Evolutionary conservation across 1,140 invertebrate species (phyloP), one percentile per base, ranked within the genome.

Genomic region (Coboldia fuscipes): DNA sequence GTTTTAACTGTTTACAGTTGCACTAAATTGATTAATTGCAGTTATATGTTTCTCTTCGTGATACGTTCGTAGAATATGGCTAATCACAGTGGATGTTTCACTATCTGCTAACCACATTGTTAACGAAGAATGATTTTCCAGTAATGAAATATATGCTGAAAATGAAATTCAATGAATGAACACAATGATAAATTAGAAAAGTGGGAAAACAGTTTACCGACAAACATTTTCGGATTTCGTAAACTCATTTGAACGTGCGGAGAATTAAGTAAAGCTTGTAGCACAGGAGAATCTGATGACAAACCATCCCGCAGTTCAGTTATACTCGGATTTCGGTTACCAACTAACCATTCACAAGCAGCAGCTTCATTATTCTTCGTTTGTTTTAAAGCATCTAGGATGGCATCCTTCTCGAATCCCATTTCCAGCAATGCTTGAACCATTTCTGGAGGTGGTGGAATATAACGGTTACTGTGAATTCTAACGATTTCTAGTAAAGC

Each of bases 21-120:
- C n/a, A 7, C 53, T 51, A 45, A 55, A 49, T 46, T 47, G 47
- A 50, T 45, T 50, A 39, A 55, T 54, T 41, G 51, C 51, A 36
- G 54, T 40, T 34, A 52, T 49, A 43, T 54, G 51, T 42, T 55
- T 55, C 39, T 54, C 52, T 43, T 55, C 52, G 34, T 55, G 52
- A 39, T 55, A 55, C 41, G 50, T 55, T 36, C 54, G 47, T 39
- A 55, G 44, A 43, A 55, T 51, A 47, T 54, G 48, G 45, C 50
- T 46, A 39, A 55, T 51, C 32, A 54, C 43, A 22, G 47, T 50
- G 34, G 45, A 51, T 34, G 51, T 51, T 33, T 55, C 52, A 41
- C 44, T 51, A 37, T 55, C 52, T 40, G 47, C 47, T 21, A 52
- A 45, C 48, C 50, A 54, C 24, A 54, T 47, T 33, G 47, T 45